Percentiles rank a stretch among this genome's conserved stretches.
These are phyloP conservation scores for Synergus japonicus DNA, from an alignment of 2,888 invertebrate species.

Conservation along the genomic window DNA sequence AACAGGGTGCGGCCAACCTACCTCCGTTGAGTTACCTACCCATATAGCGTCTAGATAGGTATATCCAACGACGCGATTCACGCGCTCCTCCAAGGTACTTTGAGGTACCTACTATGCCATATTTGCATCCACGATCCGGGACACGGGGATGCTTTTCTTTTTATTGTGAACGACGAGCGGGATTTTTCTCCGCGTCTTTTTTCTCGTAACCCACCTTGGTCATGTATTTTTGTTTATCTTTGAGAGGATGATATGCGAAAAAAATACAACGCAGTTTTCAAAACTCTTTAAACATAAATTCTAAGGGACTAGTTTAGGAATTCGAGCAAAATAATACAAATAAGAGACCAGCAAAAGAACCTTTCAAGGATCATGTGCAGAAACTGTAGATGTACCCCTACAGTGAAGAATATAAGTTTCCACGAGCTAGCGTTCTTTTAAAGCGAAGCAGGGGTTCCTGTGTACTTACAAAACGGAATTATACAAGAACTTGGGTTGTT, in stretches of 20 bases:
- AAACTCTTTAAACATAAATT: no score
- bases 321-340: no score
- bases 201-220: not conserved
- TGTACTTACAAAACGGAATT: no score
- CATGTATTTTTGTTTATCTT: not conserved
- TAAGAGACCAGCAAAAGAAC: no score
- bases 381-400: no score
- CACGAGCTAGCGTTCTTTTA: no score
- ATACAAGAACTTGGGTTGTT: no score
- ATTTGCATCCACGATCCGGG: conserved; percentile 71
- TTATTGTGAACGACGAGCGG: not conserved
- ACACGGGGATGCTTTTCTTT: conserved; percentile 61
- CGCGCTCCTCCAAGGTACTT: conserved; percentile 48
- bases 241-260: not conserved
- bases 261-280: no score
- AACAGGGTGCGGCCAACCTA: conserved; percentile 68
- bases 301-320: no score
- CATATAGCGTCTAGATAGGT: conserved; percentile 71
- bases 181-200: not conserved
- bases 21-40: conserved; percentile 69
- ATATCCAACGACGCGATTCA: conserved; percentile 63
- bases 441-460: no score
- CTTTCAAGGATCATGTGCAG: no score
- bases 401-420: no score
- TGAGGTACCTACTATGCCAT: conserved; percentile 66